phyloP scores from a whole-genome alignment of 2,113 vertebrate species.

The Miniopterus natalensis region DNA sequence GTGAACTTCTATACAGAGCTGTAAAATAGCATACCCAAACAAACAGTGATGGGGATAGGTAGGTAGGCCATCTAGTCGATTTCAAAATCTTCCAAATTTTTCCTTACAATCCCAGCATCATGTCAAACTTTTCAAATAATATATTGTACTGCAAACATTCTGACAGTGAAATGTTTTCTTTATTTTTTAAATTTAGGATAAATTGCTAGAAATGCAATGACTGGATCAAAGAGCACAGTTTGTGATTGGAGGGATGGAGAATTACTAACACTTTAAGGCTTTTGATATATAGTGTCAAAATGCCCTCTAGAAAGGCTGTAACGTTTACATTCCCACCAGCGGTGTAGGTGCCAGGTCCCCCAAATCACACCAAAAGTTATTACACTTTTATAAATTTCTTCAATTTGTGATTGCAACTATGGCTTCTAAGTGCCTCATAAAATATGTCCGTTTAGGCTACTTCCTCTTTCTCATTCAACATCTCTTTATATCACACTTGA shows the following conservation, averaged over 20 bases:
- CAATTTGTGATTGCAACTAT: not conserved
- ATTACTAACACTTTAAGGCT: not conserved
- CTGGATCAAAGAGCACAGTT: not conserved
- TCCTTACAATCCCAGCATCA: not conserved
- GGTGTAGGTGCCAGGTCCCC: not conserved
- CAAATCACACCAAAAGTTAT: not conserved
- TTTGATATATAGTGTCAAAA: not conserved
- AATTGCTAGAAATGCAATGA: not conserved
- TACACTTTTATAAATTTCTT: not conserved
- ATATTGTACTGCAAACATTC: not conserved
- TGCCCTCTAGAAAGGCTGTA: not conserved
- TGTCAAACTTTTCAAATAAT: not conserved
- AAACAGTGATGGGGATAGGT: not conserved
- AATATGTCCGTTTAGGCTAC: not conserved
- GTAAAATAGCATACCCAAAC: not conserved
- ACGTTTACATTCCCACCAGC: not conserved
- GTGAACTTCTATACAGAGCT: not conserved
- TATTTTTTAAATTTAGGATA: not conserved
- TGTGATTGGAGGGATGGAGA: not conserved
- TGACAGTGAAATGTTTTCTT: not conserved
- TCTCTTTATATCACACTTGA: not conserved
- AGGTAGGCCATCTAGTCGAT: not conserved
- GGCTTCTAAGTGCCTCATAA: not conserved
- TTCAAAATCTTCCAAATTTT: not conserved
- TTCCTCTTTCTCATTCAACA: not conserved